phyloP scores from a whole-genome alignment of 2,797 vertebrate species.

The Thripadectes ignobilis region DNA sequence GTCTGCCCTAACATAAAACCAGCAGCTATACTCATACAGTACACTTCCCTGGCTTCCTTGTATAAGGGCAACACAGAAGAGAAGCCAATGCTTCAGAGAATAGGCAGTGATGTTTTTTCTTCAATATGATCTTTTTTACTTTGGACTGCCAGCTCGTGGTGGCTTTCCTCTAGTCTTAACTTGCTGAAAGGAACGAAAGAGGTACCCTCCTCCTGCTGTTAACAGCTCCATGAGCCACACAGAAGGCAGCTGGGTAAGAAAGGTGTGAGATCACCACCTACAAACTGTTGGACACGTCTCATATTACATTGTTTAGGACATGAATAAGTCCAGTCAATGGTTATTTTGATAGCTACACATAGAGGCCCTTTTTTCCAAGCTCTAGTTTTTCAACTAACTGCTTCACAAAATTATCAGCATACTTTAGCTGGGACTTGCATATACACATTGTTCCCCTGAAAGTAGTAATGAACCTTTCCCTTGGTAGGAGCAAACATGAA shows the following conservation, averaged over 20 bases:
- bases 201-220: background rate
- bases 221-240: background rate
- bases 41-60: background rate
- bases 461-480: background rate
- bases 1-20: background rate
- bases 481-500: background rate
- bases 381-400: background rate
- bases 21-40: background rate
- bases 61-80: background rate
- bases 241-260: background rate
- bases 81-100: background rate
- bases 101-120: background rate
- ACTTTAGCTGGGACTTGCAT: background rate
- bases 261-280: background rate
- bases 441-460: accelerated
- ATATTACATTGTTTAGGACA: background rate
- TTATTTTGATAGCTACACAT: background rate
- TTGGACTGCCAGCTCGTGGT: background rate
- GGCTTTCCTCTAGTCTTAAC: background rate
- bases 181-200: background rate
- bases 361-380: background rate
- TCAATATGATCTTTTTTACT: background rate
- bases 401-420: background rate
- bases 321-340: background rate
- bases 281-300: background rate